Conservation (phyloP, 2,797 vertebrate species). For the Selene dorsalis region DNA sequence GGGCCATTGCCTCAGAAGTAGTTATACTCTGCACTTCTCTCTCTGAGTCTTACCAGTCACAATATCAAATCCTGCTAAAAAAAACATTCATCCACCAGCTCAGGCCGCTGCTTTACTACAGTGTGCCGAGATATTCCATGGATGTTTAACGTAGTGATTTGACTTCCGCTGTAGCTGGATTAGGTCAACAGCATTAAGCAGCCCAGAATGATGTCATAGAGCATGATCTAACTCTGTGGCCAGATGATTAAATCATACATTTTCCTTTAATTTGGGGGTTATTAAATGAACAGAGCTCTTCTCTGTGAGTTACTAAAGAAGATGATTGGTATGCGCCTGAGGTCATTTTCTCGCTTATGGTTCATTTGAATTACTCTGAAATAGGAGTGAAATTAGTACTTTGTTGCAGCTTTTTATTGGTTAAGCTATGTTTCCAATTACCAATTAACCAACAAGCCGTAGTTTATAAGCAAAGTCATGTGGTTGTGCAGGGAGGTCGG, state of each 20-base stretch:
- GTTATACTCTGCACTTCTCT: conserved; percentile 8
- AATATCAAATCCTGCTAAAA: conserved; percentile 9
- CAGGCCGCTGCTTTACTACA: background rate
- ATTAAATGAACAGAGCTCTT: conserved; percentile 84
- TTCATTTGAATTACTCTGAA: conserved; percentile 70
- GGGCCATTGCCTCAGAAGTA: conserved; percentile 9
- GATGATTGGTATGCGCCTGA: conserved; percentile 70
- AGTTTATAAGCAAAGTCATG: conserved; percentile 62
- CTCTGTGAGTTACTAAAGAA: conserved; percentile 74
- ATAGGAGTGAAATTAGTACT: conserved; percentile 70
- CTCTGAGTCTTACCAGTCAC: background rate
- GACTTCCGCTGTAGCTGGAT: conserved; percentile 75
- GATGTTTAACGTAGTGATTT: conserved; percentile 71
- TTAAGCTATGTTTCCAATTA: conserved; percentile 67
- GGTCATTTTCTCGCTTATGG: conserved; percentile 74
- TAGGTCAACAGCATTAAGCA: conserved; percentile 73
- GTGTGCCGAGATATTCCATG: conserved; percentile 55
- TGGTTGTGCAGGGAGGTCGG: conserved; percentile 33
- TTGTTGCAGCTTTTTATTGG: conserved; percentile 71
- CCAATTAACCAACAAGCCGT: conserved; percentile 63
- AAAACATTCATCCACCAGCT: conserved; percentile 19
- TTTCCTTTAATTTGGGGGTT: conserved; percentile 85
- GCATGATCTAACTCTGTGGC: conserved; percentile 84
- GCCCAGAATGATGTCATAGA: conserved; percentile 85
- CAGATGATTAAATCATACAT: conserved; percentile 85